Conservation (phyloP, 2,888 invertebrate genomes). For the Dicyrtoma fusca region DNA sequence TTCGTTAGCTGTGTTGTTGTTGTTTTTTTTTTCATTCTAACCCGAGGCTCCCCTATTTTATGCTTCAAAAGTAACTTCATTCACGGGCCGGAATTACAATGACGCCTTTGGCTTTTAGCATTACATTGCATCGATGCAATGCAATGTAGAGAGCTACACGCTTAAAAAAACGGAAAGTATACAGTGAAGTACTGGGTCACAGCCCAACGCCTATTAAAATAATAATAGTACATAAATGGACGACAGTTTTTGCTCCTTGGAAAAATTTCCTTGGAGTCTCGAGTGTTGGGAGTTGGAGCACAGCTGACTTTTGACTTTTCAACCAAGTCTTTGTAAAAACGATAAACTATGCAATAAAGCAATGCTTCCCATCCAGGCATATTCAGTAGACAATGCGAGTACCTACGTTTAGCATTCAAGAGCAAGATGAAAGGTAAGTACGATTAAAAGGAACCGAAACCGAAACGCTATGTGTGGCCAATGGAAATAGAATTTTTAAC, state of each 20-base stretch:
- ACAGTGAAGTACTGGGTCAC: constrained; percentile 20
- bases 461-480: no score
- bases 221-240: constrained; percentile 34
- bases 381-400: no score
- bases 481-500: no score
- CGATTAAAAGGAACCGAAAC: no score
- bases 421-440: background rate
- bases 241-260: constrained; percentile 13
- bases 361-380: background rate
- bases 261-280: background rate
- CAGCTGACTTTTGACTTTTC: no score
- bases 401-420: background rate
- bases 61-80: no score
- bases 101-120: no score
- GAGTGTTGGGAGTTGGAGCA: background rate
- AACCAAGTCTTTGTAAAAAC: background rate
- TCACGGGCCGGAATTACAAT: no score
- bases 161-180: constrained; percentile 8
- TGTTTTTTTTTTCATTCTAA: no score
- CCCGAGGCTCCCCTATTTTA: no score
- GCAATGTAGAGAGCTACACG: background rate
- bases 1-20: no score
- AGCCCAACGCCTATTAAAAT: constrained; percentile 31
- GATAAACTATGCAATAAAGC: constrained; percentile 8
- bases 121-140: no score